Base-by-base conservation (phyloP, 2,113 vertebrate species). In the Rhinolophus ferrumequinum region DNA sequence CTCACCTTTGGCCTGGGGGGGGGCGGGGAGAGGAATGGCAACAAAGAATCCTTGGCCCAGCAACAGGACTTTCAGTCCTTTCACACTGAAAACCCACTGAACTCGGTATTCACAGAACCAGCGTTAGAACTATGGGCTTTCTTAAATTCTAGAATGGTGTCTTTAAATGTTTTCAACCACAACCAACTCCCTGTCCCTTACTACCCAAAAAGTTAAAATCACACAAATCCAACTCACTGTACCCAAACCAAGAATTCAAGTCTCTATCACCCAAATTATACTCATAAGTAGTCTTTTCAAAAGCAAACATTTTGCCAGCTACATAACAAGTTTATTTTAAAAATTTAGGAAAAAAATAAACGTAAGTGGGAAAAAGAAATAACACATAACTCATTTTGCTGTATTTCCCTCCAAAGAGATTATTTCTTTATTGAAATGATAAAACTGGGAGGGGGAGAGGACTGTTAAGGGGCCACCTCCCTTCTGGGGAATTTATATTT, bases 401-500 rank as follows among this genome's bases (percentile, higher is more conserved):
- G 24, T 72, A 81, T 26, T 93, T 70, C 66, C 22, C 77, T 80
- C 58, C 33, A 88, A 70, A 95, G 62, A 64, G 4, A 38, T 28
- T 88, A 30, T 81, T n/a, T 5, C n/a, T 50, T 67, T 56, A 83
- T 69, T 77, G 77, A 92, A 91, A 95, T 85, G 73, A 70, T 83
- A 16, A 56, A 80, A 50, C 44, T 91, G 47, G 90, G 75, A 50
- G 21, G 33, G 18, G 75, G 72, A 62, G 60, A 60, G 50, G 35
- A 79, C 72, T 6, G 13, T 73, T 67, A 77, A 86, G 82, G 88
- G 83, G 82, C 19, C 52, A 83, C 89, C 91, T 93, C 86, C 92
- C 89, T 95, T 96, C 75, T 81, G 67, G 94, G 86, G 70, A 90
- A 87, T 97, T 97, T 97, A 73, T 87, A 93, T 95, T 72, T 92